Base-by-base conservation (phyloP, 2,113 vertebrate species). In the Antigone vipio region DNA sequence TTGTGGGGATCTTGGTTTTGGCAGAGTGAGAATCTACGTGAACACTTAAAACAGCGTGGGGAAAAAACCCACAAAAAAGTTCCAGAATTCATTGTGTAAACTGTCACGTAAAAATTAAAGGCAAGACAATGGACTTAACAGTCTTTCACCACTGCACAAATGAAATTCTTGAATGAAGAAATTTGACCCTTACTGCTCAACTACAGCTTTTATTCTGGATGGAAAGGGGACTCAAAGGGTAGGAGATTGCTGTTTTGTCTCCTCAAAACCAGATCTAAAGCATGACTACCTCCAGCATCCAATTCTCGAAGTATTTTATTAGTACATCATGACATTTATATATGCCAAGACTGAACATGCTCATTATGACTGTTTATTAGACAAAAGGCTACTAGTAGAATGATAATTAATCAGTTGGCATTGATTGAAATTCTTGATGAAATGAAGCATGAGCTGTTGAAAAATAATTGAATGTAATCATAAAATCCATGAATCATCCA, bases 401-500 rank as follows among this genome's bases (percentile, higher is more conserved):
- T 79, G 96, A 94, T 98, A 97, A 98, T 98, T 97, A 98, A 97
- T 98, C 97, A 96, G 95, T 60, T 97, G 97, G 96, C 96, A 95
- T 90, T 98, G 98, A 98, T 81, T 93, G 97, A 97, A 94, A 93
- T 95, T 97, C 95, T 96, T 98, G 97, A 98, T 96, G 96, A 97
- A 98, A 98, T 98, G 97, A 98, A 98, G 96, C 96, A 97, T 95
- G 96, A 97, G 96, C 96, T 96, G 94, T 96, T 96, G 94, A 97
- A 96, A 98, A 98, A 97, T 97, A 98, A 98, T 98, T 98, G 96
- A 98, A 96, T 96, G 94, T 93, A 97, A 97, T 98, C 97, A 97
- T 91, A 95, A 93, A 97, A 89, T 92, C 93, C 95, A 98, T 98
- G 97, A 98, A 98, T 98, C 98, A 98, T 88, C 94, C 94, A 92